Evolutionary conservation across 2,113 vertebrate species (phyloP), one percentile per base, ranked within the genome.

Genomic region (Balaenoptera acutorostrata): DNA sequence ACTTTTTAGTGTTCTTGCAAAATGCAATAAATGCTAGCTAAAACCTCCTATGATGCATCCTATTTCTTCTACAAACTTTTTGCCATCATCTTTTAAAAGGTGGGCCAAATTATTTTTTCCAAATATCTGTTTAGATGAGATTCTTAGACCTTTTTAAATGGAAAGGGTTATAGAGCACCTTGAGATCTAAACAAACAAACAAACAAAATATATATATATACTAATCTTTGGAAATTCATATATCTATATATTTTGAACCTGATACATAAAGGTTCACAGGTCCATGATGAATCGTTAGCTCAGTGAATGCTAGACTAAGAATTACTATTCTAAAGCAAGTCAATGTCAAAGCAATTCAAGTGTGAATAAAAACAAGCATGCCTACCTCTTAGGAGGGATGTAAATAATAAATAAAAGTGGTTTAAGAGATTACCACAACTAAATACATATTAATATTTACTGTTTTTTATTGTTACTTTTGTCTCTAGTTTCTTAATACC

Each of bases 1-100:
- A 87, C 4, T 52, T 87, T 96, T 95, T 94, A 74, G 80, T 91
- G 14, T 92, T 87, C 63, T 29, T 97, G 52, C 36, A 93, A 75
- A 92, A 86, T 75, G 31, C 29, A 95, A 8, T n/a, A 78, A 86
- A 66, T 89, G 20, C 33, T 41, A 11, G 23, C 61, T 92, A 49
- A 93, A 63, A 86, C 82, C 46, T 80, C 25, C 78, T 64, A 5
- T 0, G 1, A 29, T 46, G 18, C 29, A 33, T 36, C 8, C 2
- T 6, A 59, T 80, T 88, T 74, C 29, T 89, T 86, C 86, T 74
- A 88, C 5, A 82, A 71, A 86, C 64, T 33, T 95, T 89, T 36
- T 66, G 21, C n/a, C 17, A 81, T 69, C 12, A 41, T 89, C 57
- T 83, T 91, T 33, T 21, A 88, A 88, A 95, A 78, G 74, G 44